Conservation (phyloP, 2,888 invertebrate species). For the Amblyjoppa fuscipennis region DNA sequence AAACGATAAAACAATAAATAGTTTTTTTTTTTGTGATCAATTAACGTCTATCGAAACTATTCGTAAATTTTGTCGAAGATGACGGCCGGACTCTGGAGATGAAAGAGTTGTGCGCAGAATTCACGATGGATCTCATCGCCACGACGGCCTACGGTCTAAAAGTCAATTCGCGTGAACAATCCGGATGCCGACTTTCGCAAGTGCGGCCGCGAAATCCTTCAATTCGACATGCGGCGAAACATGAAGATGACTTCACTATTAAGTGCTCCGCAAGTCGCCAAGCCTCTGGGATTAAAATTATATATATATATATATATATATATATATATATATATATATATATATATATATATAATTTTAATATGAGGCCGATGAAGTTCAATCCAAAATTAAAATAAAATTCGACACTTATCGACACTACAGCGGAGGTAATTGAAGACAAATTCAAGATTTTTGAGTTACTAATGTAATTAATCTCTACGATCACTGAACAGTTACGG, state of each 20-base stretch:
- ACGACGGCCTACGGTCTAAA: conserved; percentile 86
- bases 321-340: too few relatives aligned
- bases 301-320: too few relatives aligned
- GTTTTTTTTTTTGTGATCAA: background rate
- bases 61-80: conserved; percentile 62
- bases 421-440: too few relatives aligned
- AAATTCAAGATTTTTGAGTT: too few relatives aligned
- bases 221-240: conserved; percentile 79
- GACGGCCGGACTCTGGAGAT: conserved; percentile 74
- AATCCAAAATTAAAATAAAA: too few relatives aligned
- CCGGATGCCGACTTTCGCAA: conserved; percentile 85
- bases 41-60: background rate
- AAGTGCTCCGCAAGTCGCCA: conserved; percentile 84
- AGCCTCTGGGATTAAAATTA: conserved; percentile 79
- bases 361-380: too few relatives aligned
- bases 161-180: conserved; percentile 84
- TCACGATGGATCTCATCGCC: conserved; percentile 85
- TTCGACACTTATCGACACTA: too few relatives aligned
- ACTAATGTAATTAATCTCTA: too few relatives aligned
- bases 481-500: too few relatives aligned
- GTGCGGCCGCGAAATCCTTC: conserved; percentile 84
- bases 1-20: too few relatives aligned
- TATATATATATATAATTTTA: too few relatives aligned
- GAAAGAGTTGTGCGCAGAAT: conserved; percentile 79
- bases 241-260: conserved; percentile 83